These are phyloP conservation scores for Strigops habroptila DNA, from an alignment of 2,113 vertebrate genomes.

Conservation along the genomic window DNA sequence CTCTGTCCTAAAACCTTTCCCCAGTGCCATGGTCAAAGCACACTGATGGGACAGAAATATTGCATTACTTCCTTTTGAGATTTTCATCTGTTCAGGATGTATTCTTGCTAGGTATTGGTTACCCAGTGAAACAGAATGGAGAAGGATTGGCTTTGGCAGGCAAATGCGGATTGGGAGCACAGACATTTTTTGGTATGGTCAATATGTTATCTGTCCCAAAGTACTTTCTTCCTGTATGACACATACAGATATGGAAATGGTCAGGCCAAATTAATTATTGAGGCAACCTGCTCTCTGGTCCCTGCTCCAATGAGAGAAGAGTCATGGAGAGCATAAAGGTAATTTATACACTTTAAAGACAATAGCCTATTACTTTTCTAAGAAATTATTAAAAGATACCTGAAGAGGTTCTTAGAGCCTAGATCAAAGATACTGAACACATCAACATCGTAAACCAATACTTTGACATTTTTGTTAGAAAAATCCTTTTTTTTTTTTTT, in stretches of 20 bases:
- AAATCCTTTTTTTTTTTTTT: not conserved
- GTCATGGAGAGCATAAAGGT: not conserved
- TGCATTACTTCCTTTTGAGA: not conserved
- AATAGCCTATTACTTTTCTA: not conserved
- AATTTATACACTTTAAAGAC: not conserved
- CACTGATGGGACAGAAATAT: not conserved
- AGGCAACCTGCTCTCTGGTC: not conserved
- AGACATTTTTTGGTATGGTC: not conserved
- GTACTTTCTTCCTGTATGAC: not conserved
- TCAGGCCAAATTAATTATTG: not conserved
- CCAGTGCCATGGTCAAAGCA: not conserved
- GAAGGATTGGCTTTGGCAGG: not conserved
- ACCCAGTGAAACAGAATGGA: not conserved
- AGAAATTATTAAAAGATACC: not conserved
- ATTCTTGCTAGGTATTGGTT: not conserved
- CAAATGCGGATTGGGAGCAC: accelerated
- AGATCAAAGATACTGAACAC: not conserved
- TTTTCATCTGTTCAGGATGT: not conserved
- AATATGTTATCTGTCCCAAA: not conserved
- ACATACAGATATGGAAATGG: not conserved
- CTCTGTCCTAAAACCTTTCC: not conserved
- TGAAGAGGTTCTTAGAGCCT: not conserved
- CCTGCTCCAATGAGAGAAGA: not conserved
- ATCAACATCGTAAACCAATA: not conserved
- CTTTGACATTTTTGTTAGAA: not conserved